phyloP scores from a whole-genome alignment of 2,888 invertebrate species.

The Podotricha telesiphe region DNA sequence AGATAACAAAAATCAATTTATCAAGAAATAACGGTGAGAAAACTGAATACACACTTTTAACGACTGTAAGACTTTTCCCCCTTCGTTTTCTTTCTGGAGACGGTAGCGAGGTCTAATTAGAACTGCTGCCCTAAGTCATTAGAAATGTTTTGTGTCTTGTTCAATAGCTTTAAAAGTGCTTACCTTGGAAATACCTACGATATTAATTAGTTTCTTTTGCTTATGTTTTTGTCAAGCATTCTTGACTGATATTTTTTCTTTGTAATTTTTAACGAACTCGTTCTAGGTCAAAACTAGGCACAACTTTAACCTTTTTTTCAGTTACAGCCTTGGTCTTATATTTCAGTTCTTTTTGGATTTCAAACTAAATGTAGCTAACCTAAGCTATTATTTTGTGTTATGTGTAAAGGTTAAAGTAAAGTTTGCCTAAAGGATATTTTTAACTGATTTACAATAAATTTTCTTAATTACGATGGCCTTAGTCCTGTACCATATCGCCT shows the following conservation, averaged over 20 bases:
- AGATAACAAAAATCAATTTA: not conserved
- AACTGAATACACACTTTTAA: not conserved
- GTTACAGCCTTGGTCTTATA: not conserved
- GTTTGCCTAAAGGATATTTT: no score
- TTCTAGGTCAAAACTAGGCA: constrained; percentile 1
- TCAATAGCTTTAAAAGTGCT: constrained; percentile 36
- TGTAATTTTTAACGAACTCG: not conserved
- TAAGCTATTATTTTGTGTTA: no score
- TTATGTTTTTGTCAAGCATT: not conserved
- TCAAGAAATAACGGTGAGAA: not conserved
- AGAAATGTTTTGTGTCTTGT: constrained; percentile 37
- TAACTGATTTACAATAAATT: no score
- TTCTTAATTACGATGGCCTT: not conserved
- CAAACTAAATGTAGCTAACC: no score
- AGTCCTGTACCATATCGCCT: not conserved
- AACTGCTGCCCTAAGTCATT: constrained; percentile 41
- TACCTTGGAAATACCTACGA: constrained; percentile 34
- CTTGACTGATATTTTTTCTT: not conserved
- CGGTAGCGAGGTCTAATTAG: constrained; percentile 36
- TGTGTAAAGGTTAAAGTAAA: no score
- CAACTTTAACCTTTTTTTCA: not conserved
- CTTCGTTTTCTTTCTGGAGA: constrained; percentile 9
- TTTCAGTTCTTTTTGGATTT: not conserved
- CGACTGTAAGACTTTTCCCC: not conserved
- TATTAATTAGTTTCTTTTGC: constrained; percentile 33